Evolutionary conservation across 2,797 vertebrate species (phyloP).

Genomic region (Odontamblyopus lacepedii): DNA sequence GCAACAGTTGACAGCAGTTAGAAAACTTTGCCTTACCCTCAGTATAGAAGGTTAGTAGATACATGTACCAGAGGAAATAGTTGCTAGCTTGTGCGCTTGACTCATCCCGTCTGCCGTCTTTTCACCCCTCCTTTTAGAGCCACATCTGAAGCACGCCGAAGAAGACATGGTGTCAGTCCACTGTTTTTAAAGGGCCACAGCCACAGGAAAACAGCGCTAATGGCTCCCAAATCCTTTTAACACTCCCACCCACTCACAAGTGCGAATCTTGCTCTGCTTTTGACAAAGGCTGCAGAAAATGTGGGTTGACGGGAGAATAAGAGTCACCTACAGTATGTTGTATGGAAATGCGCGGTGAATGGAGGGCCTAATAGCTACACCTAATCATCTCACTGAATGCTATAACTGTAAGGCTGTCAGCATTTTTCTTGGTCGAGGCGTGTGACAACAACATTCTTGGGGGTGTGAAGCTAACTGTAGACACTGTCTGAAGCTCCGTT

Average conservation of each 20-base stretch:
- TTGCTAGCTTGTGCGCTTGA: constrained; percentile 46
- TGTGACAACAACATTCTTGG: no score
- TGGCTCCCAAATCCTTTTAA: constrained; percentile 64
- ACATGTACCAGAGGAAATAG: constrained; percentile 10
- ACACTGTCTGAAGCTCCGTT: no score
- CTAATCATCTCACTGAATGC: background rate
- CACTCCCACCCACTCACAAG: constrained; percentile 51
- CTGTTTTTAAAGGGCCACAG: constrained; percentile 52
- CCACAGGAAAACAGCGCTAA: constrained; percentile 55
- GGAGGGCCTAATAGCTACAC: no score
- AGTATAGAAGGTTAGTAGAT: background rate
- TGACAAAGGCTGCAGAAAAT: constrained; percentile 25
- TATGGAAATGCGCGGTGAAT: background rate
- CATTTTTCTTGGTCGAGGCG: no score
- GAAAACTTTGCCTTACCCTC: background rate
- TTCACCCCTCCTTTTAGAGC: constrained; percentile 44
- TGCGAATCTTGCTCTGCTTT: constrained; percentile 30
- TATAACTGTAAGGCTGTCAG: no score
- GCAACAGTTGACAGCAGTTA: background rate
- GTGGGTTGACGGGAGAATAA: constrained; percentile 10
- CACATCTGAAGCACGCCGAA: constrained; percentile 29
- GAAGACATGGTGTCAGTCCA: constrained; percentile 45
- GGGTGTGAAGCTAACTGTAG: no score
- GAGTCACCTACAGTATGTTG: background rate
- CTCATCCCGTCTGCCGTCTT: constrained; percentile 52